Conservation (phyloP, 2,113 vertebrate genomes). For the Orientallactaga bullata region DNA sequence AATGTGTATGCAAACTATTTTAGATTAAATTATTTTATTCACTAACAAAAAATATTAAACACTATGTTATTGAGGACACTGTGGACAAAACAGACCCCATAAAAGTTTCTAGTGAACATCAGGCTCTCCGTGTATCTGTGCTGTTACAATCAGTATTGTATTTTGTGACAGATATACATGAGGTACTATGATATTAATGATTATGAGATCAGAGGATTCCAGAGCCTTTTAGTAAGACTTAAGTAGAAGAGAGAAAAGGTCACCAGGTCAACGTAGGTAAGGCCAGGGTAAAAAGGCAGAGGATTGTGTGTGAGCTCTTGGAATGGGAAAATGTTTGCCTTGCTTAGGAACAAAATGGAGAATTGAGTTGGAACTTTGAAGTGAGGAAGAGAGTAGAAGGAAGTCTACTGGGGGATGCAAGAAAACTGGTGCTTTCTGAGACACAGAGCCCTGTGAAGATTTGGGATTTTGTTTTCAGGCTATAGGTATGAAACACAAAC, state of each 20-base stretch:
- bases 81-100: not conserved
- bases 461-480: not conserved
- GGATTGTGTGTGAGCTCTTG: not conserved
- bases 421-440: not conserved
- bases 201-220: not conserved
- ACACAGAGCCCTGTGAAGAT: not conserved
- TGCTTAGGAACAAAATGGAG: not conserved
- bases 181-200: not conserved
- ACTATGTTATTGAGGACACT: not conserved
- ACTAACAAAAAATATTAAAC: not conserved
- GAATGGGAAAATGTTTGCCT: not conserved
- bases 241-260: not conserved
- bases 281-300: not conserved
- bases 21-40: constrained; percentile 17
- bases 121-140: not conserved
- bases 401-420: accelerated
- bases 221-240: not conserved
- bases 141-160: not conserved
- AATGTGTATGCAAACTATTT: constrained; percentile 37
- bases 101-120: not conserved
- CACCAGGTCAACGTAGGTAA: too few species aligned
- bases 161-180: not conserved
- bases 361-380: not conserved
- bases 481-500: not conserved
- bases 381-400: not conserved